Base-by-base conservation (phyloP, 2,888 invertebrate species). In the Himalopsyche tibetana region DNA sequence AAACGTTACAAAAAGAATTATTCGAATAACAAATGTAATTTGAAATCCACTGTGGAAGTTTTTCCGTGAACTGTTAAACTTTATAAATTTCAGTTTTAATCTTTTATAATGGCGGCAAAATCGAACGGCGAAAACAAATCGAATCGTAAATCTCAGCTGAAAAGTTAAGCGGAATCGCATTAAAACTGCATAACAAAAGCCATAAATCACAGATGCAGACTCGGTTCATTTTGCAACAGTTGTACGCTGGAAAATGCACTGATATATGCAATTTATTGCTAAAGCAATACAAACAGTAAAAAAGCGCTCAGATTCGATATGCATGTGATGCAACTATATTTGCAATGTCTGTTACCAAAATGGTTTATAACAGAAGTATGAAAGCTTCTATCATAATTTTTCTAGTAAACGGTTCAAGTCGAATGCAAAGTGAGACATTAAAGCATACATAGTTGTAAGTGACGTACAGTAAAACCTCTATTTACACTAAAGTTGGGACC, bases 131-230 rank as follows among this genome's bases (percentile, higher is more conserved):
- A 74, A 74, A 74, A 74, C 74, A 74, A 74, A 74, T 74, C 74
- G 74, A 74, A 19, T 38, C 74, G 74, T 74, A 74, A 74, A 74
- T 74, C 74, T 74, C 9, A 51, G 74, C 15, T 38, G 12, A 38
- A 19, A 74, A 74, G 74, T 38, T 74, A 15, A 74, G 36, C 74
- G 74, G 36, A 36, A 74, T 74, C 74, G 74, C 74, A 74, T 74
- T 74, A 74, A 74, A 74, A 74, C 36, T 36, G 36, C 74, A 74
- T 74, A 74, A 74, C 74, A 74, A 74, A 74, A 74, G 15, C 74
- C 5, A 74, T 74, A 74, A 74, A 74, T 74, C 15, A 36, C 74
- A 74, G 12, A 74, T 51, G 51, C 3, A 36, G 38, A 28, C 74
- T 36, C 36, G 12, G 45, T n/a, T 69, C 69, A 5, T 69, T 69